Evolutionary conservation across 2,113 vertebrate genomes (phyloP).

Genomic region (Elephas maximus): DNA sequence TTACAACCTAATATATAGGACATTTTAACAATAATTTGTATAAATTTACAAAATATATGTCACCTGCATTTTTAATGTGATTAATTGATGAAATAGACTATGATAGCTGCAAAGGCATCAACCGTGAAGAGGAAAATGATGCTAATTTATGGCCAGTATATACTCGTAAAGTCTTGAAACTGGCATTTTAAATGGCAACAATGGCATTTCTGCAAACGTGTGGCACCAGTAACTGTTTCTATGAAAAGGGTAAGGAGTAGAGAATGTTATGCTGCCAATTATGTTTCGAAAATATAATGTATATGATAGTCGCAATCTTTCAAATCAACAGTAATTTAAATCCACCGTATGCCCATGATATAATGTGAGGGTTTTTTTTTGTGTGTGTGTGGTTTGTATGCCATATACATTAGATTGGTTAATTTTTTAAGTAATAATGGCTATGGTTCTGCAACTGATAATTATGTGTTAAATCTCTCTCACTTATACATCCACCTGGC

Average conservation of each 20-base stretch:
- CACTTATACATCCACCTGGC: background rate
- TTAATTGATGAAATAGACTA: background rate
- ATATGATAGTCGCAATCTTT: background rate
- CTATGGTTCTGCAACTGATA: background rate
- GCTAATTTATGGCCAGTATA: background rate
- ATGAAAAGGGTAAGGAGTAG: background rate
- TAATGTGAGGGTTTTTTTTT: background rate
- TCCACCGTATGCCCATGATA: background rate
- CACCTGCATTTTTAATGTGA: background rate
- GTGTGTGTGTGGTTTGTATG: background rate
- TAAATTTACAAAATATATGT: background rate
- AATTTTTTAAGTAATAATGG: background rate
- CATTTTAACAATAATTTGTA: background rate
- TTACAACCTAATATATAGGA: background rate
- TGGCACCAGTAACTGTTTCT: background rate
- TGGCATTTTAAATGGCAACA: background rate
- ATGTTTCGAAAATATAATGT: background rate
- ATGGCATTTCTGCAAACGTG: conserved; percentile 31
- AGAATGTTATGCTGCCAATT: background rate
- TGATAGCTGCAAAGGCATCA: background rate
- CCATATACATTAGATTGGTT: background rate
- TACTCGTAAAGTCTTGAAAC: background rate
- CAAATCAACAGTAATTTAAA: background rate
- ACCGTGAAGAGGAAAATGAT: conserved; percentile 6
- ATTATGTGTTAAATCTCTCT: background rate